Evolutionary conservation across 2,797 vertebrate species (phyloP).

Genomic region (Denticeps clupeoides): DNA sequence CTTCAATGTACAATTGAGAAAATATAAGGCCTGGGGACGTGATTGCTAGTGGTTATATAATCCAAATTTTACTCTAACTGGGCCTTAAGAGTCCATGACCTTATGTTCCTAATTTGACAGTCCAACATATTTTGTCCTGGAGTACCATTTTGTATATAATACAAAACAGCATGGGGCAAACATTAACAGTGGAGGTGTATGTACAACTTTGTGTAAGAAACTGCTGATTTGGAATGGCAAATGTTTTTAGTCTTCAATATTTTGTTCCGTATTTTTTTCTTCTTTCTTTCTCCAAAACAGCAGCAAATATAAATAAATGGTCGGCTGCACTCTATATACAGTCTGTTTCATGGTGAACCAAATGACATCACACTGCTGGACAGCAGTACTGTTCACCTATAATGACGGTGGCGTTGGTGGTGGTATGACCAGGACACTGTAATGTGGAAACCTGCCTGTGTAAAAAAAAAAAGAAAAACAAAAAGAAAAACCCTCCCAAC

Average conservation of each 20-base stretch:
- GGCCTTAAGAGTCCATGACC: slow-evolving; percentile 44
- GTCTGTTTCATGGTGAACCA: slow-evolving; percentile 63
- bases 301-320: slow-evolving; percentile 94
- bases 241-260: neutral
- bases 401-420: too few species aligned
- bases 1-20: slow-evolving; percentile 96
- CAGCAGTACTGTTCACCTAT: slow-evolving; percentile 26
- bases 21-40: slow-evolving; percentile 99
- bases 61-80: slow-evolving; percentile 77
- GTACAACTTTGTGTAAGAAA: slow-evolving; percentile 82
- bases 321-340: slow-evolving; percentile 90
- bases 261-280: slow-evolving; percentile 42
- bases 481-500: too few species aligned
- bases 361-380: slow-evolving; percentile 35
- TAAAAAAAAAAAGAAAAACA: too few species aligned
- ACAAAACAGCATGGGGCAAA: slow-evolving; percentile 77
- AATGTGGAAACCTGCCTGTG: slow-evolving; percentile 40
- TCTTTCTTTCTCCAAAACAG: slow-evolving; percentile 72
- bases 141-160: slow-evolving; percentile 85
- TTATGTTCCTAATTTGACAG: slow-evolving; percentile 60
- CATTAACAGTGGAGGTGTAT: slow-evolving; percentile 65
- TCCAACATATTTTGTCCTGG: slow-evolving; percentile 50
- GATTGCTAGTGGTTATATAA: slow-evolving; percentile 98
- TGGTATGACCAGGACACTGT: slow-evolving; percentile 23
- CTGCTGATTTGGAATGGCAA: slow-evolving; percentile 76